Conservation (phyloP, 2,797 vertebrate genomes). For the Esox lucius region DNA sequence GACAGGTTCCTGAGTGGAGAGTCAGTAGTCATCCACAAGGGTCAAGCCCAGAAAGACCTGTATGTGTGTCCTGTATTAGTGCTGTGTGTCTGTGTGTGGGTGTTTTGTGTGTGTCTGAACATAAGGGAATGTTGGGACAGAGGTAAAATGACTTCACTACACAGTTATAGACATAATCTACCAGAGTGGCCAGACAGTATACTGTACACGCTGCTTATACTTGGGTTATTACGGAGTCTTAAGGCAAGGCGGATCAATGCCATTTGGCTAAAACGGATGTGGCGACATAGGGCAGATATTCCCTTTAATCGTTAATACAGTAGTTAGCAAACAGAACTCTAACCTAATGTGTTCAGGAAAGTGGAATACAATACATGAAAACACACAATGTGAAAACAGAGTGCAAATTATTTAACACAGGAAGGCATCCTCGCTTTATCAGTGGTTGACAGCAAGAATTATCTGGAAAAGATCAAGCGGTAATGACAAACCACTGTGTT, state of each 20-base stretch:
- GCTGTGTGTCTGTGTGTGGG: constrained; percentile 9
- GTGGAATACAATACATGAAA: not conserved
- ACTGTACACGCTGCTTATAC: constrained; percentile 32
- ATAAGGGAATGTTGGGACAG: not conserved
- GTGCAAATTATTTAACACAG: not conserved
- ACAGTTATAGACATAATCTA: constrained; percentile 42
- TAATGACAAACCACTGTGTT: too few species aligned
- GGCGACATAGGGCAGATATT: too few species aligned
- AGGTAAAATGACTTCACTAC: constrained; percentile 43
- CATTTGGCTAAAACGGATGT: constrained; percentile 24
- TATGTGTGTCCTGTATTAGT: not conserved
- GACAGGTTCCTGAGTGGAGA: constrained; percentile 57
- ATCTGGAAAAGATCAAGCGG: too few species aligned
- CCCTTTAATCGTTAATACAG: too few species aligned
- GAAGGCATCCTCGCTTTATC: not conserved
- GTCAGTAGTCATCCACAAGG: constrained; percentile 60
- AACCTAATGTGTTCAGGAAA: not conserved
- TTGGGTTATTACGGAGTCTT: constrained; percentile 48
- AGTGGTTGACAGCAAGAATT: constrained; percentile 9
- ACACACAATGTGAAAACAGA: not conserved
- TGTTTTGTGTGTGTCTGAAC: not conserved
- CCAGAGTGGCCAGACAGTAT: constrained; percentile 29
- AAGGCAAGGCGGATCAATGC: constrained; percentile 33
- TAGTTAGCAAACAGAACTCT: not conserved
- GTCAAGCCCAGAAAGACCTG: constrained; percentile 32